Evolutionary conservation across 2,797 vertebrate species (phyloP), one percentile per base, ranked within the genome.

Genomic region (Menidia menidia): DNA sequence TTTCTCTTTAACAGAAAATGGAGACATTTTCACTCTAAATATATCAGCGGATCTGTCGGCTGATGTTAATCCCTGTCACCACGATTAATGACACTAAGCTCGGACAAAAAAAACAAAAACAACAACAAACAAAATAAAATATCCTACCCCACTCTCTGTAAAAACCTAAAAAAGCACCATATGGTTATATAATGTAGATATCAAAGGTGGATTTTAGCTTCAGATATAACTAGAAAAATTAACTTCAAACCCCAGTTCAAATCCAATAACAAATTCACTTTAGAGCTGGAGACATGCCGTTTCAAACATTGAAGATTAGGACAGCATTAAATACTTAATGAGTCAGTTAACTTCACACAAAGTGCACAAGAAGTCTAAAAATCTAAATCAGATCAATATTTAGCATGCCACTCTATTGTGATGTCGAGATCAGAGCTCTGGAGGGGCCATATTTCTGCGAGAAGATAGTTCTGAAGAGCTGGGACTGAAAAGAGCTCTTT

Each of bases 1-100:
- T 83, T 84, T 85, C 77, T 87, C 80, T 84, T 89, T 89, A 87
- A 87, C 82, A 79, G 76, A 85, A 92, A 87, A 87, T 59, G 63
- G 82, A 87, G 83, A 85, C 80, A 66, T 83, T 86, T 86, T 85
- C 74, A n/a, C 80, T 84, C 80, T 54, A 73, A 78, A 87, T 80
- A 83, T 70, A 86, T 88, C 82, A 75, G 78, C 11, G 73, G 64
- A 77, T 84, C 84, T 83, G 82, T 70, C 58, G 32, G 73, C 72
- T 85, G 83, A 80, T 73, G 80, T 83, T 85, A 86, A 88, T 85
- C 77, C 82, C 83, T 19, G 71, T 81, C 78, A 81, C 55, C 11
- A 13, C 66, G 77, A 89, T 78, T 76, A 84, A 89, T 84, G 79
- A 79, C 63, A 64, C 48, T 2, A 35, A 80, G 73, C 59, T 19